phyloP scores from a whole-genome alignment of 2,113 vertebrate species.

The Okapia johnstoni region DNA sequence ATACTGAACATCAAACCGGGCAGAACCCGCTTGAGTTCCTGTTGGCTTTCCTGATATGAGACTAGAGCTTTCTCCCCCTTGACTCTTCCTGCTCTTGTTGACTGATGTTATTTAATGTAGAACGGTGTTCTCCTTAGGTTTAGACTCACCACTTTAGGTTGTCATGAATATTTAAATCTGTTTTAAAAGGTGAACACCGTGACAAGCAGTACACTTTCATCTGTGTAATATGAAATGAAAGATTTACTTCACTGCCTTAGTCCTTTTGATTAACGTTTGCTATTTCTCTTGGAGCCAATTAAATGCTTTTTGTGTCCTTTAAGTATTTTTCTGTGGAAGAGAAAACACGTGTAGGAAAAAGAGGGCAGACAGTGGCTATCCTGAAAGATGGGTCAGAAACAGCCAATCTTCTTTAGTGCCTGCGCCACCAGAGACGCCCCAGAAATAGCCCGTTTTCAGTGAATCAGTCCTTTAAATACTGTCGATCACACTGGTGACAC shows the following conservation, averaged over 20 bases:
- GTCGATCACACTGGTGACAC: fast-evolving
- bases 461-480: fast-evolving
- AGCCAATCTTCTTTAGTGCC: background rate
- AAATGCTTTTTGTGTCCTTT: background rate
- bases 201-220: background rate
- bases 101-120: too few species aligned
- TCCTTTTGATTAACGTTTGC: background rate
- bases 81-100: background rate
- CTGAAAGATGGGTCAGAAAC: background rate
- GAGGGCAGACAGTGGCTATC: background rate
- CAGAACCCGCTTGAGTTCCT: background rate
- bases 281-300: background rate
- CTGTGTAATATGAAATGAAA: background rate
- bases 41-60: fast-evolving
- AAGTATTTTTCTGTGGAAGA: background rate
- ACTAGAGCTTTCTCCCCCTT: too few species aligned
- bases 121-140: background rate
- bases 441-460: fast-evolving
- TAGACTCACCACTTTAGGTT: background rate
- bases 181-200: background rate
- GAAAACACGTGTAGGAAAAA: background rate
- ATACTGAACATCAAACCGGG: constrained; percentile 23
- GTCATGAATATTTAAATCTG: background rate
- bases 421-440: background rate
- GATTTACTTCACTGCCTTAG: background rate